A percentile compares a stretch with the other conserved stretches of the same genome.
Evolutionary conservation across 2,888 invertebrate genomes (phyloP).

Genomic region (Drosophila longiperda): DNA sequence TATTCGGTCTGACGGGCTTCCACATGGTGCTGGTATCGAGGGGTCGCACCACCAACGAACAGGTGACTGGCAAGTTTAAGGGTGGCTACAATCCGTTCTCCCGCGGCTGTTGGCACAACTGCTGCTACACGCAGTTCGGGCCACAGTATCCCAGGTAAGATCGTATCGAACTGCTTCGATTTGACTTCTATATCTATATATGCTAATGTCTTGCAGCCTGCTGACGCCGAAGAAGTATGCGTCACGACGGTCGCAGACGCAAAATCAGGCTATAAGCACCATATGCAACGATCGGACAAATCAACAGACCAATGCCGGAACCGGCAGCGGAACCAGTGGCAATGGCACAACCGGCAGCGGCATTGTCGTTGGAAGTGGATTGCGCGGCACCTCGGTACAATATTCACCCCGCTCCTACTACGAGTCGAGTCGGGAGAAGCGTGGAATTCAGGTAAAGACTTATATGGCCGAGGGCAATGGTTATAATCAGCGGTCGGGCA

Average conservation of each 20-base stretch:
- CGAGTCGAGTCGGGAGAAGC: conserved; percentile 86
- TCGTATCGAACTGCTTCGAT: neutral
- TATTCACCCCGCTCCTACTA: conserved; percentile 85
- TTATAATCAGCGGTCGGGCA: conserved; percentile 90
- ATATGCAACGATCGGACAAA: conserved; percentile 85
- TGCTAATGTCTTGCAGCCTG: conserved; percentile 85
- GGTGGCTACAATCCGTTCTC: conserved; percentile 99
- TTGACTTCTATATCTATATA: neutral
- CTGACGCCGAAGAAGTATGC: conserved; percentile 89
- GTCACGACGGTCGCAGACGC: conserved; percentile 87
- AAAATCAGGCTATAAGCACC: conserved; percentile 85
- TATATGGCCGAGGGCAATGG: conserved; percentile 97
- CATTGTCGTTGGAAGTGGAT: conserved; percentile 60
- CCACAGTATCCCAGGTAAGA: conserved; percentile 98
- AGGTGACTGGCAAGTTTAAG: conserved; percentile 99
- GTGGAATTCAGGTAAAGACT: conserved; percentile 97
- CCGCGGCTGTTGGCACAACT: conserved; percentile 97
- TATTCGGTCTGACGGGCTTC: conserved; percentile 98
- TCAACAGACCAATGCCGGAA: conserved; percentile 85
- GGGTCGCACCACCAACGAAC: conserved; percentile 99
- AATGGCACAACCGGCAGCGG: conserved; percentile 61
- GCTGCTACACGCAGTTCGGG: conserved; percentile 97
- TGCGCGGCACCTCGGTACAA: conserved; percentile 84
- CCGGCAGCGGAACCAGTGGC: conserved; percentile 73
- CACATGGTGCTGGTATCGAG: conserved; percentile 98